These are phyloP conservation scores for Centropyge bicolor DNA, from an alignment of 2,797 vertebrate species.

Conservation along the genomic window DNA sequence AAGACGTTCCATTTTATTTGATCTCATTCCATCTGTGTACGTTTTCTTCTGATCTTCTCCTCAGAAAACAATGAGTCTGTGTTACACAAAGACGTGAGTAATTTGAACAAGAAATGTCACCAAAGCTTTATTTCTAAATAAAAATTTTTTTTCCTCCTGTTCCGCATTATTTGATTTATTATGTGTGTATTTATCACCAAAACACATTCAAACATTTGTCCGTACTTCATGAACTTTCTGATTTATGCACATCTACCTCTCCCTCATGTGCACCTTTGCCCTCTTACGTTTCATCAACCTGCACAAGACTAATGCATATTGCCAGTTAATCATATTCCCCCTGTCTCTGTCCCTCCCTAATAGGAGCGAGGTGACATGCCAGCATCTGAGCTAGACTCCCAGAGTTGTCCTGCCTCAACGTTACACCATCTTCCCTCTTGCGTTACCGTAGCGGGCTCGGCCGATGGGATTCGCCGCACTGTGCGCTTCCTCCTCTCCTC, in stretches of 20 bases:
- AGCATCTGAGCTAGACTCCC: slow-evolving; percentile 55
- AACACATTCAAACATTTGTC: slow-evolving; percentile 1
- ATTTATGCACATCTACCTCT: slow-evolving; percentile 12
- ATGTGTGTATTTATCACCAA: background rate
- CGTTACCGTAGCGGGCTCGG: slow-evolving; percentile 64
- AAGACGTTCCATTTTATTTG: slow-evolving; percentile 30
- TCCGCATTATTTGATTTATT: background rate
- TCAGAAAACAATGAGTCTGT: background rate
- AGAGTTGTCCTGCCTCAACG: slow-evolving; percentile 51
- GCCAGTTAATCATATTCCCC: slow-evolving; percentile 63
- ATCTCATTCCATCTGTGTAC: slow-evolving; percentile 28
- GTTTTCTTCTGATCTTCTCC: slow-evolving; percentile 7
- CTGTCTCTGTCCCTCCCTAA: slow-evolving; percentile 46
- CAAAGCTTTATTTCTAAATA: background rate
- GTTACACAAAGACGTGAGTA: background rate
- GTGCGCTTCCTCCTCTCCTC: slow-evolving; percentile 51
- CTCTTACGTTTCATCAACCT: slow-evolving; percentile 48
- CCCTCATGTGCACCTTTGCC: slow-evolving; percentile 26
- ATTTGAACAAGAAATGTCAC: background rate
- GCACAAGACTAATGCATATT: slow-evolving; percentile 52
- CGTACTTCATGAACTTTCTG: background rate
- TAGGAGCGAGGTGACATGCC: slow-evolving; percentile 56
- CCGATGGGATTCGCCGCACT: slow-evolving; percentile 69
- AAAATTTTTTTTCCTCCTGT: background rate
- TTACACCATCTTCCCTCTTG: slow-evolving; percentile 56